Percentiles rank a stretch among this genome's conserved stretches.
These are phyloP conservation scores for Sminthopsis crassicaudata DNA, from an alignment of 2,113 vertebrate genomes.

Conservation along the genomic window DNA sequence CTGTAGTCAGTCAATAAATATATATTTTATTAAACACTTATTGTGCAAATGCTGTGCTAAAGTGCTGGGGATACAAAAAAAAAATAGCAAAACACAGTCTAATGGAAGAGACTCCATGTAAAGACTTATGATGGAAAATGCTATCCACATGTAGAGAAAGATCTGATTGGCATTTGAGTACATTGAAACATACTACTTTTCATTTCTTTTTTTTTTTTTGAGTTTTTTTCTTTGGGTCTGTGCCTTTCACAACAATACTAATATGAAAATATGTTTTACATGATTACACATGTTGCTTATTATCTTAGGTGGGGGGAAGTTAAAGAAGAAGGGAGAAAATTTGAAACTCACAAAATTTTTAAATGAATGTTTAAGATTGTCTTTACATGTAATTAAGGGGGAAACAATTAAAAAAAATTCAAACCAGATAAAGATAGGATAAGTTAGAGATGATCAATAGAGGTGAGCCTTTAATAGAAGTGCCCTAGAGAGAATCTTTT, in stretches of 20 bases:
- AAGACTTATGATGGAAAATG: not conserved
- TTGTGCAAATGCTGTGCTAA: not conserved
- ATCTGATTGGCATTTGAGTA: not conserved
- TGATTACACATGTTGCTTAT: not conserved
- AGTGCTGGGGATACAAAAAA: not conserved
- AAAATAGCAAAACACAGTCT: not conserved
- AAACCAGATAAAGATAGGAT: too few species aligned
- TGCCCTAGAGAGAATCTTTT: too few species aligned
- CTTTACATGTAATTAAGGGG: too few species aligned
- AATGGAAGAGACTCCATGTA: not conserved
- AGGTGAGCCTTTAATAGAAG: too few species aligned
- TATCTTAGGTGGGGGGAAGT: not conserved
- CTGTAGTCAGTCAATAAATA: not conserved
- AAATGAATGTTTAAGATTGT: not conserved
- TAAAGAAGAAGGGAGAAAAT: not conserved
- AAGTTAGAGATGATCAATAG: too few species aligned
- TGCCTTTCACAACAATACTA: not conserved
- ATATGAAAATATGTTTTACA: not conserved
- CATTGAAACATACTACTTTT: too few species aligned
- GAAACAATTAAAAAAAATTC: too few species aligned
- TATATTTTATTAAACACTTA: not conserved
- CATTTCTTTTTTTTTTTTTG: too few species aligned
- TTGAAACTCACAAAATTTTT: not conserved
- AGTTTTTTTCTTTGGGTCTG: not conserved
- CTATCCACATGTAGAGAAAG: not conserved